These are phyloP conservation scores for Hyposoter dolosus DNA, from an alignment of 2,888 invertebrate species.

Conservation along the genomic window DNA sequence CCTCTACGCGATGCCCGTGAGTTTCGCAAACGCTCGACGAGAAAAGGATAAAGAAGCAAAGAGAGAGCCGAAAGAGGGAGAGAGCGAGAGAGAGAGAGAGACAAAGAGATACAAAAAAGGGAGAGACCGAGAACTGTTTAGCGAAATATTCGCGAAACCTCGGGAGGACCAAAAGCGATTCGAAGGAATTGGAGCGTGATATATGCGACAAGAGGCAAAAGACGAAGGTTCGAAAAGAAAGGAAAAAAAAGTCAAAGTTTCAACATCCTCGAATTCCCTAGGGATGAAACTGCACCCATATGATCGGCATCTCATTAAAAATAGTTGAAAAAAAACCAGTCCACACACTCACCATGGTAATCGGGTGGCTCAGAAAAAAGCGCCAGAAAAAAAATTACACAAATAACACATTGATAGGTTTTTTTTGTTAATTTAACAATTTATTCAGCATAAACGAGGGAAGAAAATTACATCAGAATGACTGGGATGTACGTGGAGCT, in stretches of 20 bases:
- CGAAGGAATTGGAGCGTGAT: slow-evolving; percentile 55
- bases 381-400: slow-evolving; percentile 51
- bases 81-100: slow-evolving; percentile 35
- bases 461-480: neutral
- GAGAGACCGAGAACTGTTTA: slow-evolving; percentile 43
- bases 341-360: slow-evolving; percentile 66
- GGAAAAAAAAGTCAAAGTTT: slow-evolving; percentile 33
- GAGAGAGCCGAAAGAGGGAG: slow-evolving; percentile 46
- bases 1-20: slow-evolving; percentile 53
- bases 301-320: slow-evolving; percentile 79
- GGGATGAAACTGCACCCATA: slow-evolving; percentile 75
- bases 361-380: slow-evolving; percentile 9
- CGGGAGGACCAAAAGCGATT: slow-evolving; percentile 8
- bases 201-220: slow-evolving; percentile 21
- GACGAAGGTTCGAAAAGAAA: slow-evolving; percentile 59
- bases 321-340: slow-evolving; percentile 71
- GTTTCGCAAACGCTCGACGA: slow-evolving; percentile 53
- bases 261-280: slow-evolving; percentile 53
- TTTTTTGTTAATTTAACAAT: slow-evolving; percentile 2
- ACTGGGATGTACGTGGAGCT: neutral
- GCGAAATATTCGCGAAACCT: slow-evolving; percentile 44
- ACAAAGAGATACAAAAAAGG: slow-evolving; percentile 31
- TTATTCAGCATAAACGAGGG: slow-evolving; percentile 10
- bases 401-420: slow-evolving; percentile 7
- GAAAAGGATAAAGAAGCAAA: slow-evolving; percentile 53